Evolutionary conservation across 1,140 invertebrate genomes (phyloP), one percentile per base, ranked within the genome.

Genomic region (Brachionus rubens): DNA sequence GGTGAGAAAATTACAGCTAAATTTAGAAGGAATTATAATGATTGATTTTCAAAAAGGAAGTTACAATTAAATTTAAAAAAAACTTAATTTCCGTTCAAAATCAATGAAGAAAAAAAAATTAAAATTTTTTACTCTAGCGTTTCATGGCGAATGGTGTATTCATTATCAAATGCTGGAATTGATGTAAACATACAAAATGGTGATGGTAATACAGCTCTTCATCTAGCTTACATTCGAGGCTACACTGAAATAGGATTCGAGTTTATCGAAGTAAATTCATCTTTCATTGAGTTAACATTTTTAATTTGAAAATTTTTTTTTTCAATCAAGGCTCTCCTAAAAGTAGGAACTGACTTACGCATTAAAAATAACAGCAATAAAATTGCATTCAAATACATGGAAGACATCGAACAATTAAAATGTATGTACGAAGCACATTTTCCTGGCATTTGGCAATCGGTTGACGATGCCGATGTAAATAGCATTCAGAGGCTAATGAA

Each of bases 161-260:
- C 79, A 24, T 75, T 83, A 9, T 82, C 81, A 14, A 83, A 82
- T 75, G 80, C 80, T n/a, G 80, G 80, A 28, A 65, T 80, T 28
- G 77, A 81, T 59, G 47, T 82, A 14, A 78, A 83, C 41, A 36
- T 52, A 1, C 19, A 36, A 1, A 80, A 83, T 65, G 75, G 59
- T 4, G 59, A 77, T 1, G 80, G 80, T 19, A 54, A 77, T n/a
- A 81, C 78, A 12, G 75, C 82, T 0, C 72, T 82, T 10, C 76
- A 79, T 9, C 56, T 82, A 12, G 77, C 82, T 19, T 80, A 82
- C 14, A 79, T 79, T 67, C 50, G 28, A 43, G 72, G 72, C 26
- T 56, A 43, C 36, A 4, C 26, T 12, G 72, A 75, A 7, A 30
- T 75, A 26, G 72, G 72, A 5, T 56, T 75, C 40, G 50, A 75